Evolutionary conservation across 2,797 vertebrate species (phyloP).

Genomic region (Coranthus polyacanthus): DNA sequence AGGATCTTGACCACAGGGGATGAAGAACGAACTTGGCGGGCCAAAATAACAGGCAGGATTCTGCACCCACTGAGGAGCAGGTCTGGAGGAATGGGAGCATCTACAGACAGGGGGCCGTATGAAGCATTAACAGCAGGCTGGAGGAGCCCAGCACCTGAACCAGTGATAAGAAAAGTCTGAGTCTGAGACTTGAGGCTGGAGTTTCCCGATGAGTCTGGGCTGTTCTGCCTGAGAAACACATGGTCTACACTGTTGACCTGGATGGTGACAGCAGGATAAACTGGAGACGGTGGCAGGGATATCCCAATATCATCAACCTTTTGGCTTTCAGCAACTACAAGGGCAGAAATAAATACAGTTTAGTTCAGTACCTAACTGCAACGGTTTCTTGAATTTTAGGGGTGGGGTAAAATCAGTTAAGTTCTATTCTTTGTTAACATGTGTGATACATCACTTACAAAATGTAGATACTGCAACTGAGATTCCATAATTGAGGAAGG

Average conservation of each 20-base stretch:
- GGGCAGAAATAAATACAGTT: slow-evolving; percentile 26
- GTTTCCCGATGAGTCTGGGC: slow-evolving; percentile 87
- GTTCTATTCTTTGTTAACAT: no score
- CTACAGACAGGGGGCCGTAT: slow-evolving; percentile 89
- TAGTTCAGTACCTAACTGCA: slow-evolving; percentile 2
- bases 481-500: no score
- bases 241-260: slow-evolving; percentile 88
- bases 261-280: slow-evolving; percentile 89
- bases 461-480: no score
- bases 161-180: slow-evolving; percentile 90
- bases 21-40: slow-evolving; percentile 85
- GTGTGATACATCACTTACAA: no score
- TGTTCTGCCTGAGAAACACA: slow-evolving; percentile 90
- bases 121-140: slow-evolving; percentile 88
- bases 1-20: slow-evolving; percentile 90
- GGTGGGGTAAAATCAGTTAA: no score
- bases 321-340: slow-evolving; percentile 88
- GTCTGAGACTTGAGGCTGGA: slow-evolving; percentile 88
- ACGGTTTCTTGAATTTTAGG: no score
- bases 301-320: slow-evolving; percentile 83
- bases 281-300: slow-evolving; percentile 83
- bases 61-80: slow-evolving; percentile 83
- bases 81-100: slow-evolving; percentile 87
- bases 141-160: slow-evolving; percentile 68
- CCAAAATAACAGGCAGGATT: slow-evolving; percentile 87